Evolutionary conservation across 2,888 invertebrate genomes (phyloP).

Genomic region (Agrotis clavis): DNA sequence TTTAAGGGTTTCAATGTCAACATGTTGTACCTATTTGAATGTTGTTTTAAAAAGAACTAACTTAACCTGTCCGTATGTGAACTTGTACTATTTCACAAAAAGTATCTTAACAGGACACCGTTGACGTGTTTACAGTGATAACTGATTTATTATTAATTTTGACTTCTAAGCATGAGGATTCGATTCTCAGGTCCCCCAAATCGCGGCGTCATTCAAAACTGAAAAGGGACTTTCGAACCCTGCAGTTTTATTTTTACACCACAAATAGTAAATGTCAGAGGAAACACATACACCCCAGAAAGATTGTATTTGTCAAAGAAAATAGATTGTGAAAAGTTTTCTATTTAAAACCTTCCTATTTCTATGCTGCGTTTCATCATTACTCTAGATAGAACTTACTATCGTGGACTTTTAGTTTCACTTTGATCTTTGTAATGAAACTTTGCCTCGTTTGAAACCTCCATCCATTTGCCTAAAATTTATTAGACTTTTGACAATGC

Average conservation of each 20-base stretch:
- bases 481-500: neutral
- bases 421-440: conserved; percentile 1
- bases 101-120: no score
- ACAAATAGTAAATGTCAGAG: no score
- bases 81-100: no score
- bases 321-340: neutral
- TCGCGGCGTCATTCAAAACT: no score
- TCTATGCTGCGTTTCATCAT: neutral
- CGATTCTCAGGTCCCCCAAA: no score
- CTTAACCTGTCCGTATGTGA: neutral
- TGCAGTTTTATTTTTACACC: no score
- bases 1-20: conserved; percentile 26
- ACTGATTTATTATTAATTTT: no score
- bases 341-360: neutral
- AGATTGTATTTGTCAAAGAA: neutral
- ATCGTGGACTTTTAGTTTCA: neutral
- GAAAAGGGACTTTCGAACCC: no score
- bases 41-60: neutral
- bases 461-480: neutral
- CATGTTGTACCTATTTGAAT: conserved; percentile 10
- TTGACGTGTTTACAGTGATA: no score
- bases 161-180: no score
- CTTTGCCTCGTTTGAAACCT: neutral
- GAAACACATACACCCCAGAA: no score
- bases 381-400: neutral